Conservation (phyloP, 2,797 vertebrate species). For the Masticophis lateralis region DNA sequence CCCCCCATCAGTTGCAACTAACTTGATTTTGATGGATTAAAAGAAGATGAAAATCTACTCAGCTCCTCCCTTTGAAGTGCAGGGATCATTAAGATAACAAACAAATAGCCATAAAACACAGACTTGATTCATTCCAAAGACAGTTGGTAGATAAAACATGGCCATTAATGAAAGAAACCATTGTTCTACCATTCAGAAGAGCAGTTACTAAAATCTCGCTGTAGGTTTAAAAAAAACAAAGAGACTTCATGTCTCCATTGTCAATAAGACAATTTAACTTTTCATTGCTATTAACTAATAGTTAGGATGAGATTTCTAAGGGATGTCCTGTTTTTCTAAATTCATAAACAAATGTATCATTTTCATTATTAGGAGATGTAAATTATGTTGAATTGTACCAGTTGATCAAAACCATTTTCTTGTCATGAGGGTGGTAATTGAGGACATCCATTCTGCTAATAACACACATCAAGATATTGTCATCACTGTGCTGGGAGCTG, state of each 20-base stretch:
- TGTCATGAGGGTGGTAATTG: constrained; percentile 60
- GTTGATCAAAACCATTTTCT: constrained; percentile 50
- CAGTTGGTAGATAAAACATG: background rate
- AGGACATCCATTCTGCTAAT: constrained; percentile 40
- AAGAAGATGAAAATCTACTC: constrained; percentile 69
- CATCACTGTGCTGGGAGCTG: constrained; percentile 54
- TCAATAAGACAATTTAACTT: constrained; percentile 40
- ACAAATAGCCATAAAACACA: constrained; percentile 49
- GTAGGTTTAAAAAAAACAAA: background rate
- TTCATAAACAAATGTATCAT: constrained; percentile 56
- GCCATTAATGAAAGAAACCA: constrained; percentile 33
- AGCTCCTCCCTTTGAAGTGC: constrained; percentile 48
- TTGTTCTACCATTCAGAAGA: constrained; percentile 40
- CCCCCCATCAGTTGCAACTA: constrained; percentile 74
- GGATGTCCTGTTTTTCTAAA: constrained; percentile 38
- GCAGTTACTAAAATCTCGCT: constrained; percentile 38
- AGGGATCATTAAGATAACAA: constrained; percentile 62
- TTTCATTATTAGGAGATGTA: constrained; percentile 48
- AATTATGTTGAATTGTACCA: constrained; percentile 45
- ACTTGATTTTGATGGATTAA: constrained; percentile 85
- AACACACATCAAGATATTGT: constrained; percentile 49
- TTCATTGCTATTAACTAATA: constrained; percentile 22
- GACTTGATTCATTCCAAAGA: constrained; percentile 30
- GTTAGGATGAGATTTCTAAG: constrained; percentile 29
- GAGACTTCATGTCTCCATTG: background rate